Percentiles rank a stretch among this genome's conserved stretches.
Conservation (phyloP, 2,888 invertebrate species). For the Sclerodermus sp. region DNA sequence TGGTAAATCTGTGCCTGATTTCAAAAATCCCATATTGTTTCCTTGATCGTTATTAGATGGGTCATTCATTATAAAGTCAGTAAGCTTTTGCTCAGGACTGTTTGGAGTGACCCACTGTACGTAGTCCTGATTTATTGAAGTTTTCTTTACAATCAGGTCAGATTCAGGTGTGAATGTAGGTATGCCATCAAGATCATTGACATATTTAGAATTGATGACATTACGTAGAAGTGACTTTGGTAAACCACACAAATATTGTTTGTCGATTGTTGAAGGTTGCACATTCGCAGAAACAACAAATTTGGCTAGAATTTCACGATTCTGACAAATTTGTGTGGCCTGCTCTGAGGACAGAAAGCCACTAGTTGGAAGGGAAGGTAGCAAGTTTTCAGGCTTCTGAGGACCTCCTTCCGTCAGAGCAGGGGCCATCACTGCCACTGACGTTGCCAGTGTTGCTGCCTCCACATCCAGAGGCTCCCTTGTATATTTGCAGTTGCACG, state of each 20-base stretch:
- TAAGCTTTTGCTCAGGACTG: constrained; percentile 51
- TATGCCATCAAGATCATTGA: constrained; percentile 50
- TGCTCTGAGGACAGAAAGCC: constrained; percentile 55
- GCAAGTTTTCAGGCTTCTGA: constrained; percentile 56
- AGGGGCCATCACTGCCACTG: constrained; percentile 87
- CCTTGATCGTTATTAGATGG: constrained; percentile 56
- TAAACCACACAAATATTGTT: constrained; percentile 52
- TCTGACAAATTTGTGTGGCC: constrained; percentile 53
- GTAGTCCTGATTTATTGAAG: constrained; percentile 29
- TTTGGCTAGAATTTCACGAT: constrained; percentile 54
- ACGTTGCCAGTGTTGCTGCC: constrained; percentile 54
- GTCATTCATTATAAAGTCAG: constrained; percentile 53
- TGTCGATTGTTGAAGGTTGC: constrained; percentile 54
- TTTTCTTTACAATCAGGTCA: constrained; percentile 40
- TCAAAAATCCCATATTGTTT: constrained; percentile 56
- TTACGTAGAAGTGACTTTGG: constrained; percentile 54
- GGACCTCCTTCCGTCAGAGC: constrained; percentile 78
- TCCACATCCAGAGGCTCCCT: constrained; percentile 57
- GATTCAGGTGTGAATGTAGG: constrained; percentile 41
- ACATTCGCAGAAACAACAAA: constrained; percentile 55
- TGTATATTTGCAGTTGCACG: constrained; percentile 45
- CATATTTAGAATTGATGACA: constrained; percentile 56
- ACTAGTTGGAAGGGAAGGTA: constrained; percentile 50
- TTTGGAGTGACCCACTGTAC: constrained; percentile 55
- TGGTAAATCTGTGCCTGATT: constrained; percentile 46